A percentile compares a stretch with the other conserved stretches of the same genome.
phyloP scores from a whole-genome alignment of 2,797 vertebrate species.

The Dipus sagitta region DNA sequence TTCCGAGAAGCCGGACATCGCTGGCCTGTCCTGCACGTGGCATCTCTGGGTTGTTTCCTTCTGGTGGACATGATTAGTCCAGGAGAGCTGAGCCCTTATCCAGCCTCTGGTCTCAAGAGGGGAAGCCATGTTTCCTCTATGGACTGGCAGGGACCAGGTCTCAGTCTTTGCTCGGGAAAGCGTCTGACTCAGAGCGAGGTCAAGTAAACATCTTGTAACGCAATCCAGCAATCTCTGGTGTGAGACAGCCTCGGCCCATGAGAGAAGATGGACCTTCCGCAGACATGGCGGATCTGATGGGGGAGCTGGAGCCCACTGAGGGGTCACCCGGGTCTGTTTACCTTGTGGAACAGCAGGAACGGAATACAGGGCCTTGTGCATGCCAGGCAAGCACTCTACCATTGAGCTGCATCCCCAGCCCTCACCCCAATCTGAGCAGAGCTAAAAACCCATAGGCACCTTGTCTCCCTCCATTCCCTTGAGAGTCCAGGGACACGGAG shows the following conservation, averaged over 20 bases:
- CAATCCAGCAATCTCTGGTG: neutral
- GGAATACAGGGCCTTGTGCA: no score
- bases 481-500: neutral
- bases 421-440: neutral
- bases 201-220: neutral
- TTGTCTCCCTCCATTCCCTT: neutral
- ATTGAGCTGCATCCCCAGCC: no score
- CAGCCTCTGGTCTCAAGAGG: neutral
- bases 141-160: neutral
- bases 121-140: neutral
- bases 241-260: neutral
- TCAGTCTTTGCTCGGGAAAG: neutral
- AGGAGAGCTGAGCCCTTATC: neutral
- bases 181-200: neutral
- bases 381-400: no score
- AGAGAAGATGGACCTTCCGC: neutral
- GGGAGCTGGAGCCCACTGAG: accelerated
- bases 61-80: neutral
- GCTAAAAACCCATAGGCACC: neutral
- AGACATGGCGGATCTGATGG: neutral
- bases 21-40: neutral
- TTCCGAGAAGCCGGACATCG: neutral
- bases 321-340: no score
- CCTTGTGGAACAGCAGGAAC: no score
- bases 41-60: neutral